Base-by-base conservation (phyloP, 1,140 invertebrate species). In the Cydia amplana region DNA sequence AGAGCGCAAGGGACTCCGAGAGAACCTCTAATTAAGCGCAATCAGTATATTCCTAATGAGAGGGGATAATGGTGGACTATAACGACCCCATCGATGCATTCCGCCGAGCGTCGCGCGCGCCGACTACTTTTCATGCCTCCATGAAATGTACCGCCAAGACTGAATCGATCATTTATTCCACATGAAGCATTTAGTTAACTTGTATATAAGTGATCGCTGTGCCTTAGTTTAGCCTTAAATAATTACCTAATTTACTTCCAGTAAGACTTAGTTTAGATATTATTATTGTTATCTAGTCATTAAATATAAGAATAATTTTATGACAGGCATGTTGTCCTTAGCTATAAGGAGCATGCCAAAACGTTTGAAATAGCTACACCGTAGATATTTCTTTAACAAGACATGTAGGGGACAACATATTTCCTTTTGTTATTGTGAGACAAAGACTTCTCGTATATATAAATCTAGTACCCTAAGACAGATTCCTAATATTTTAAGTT, bases 21-120 rank as follows among this genome's bases (percentile, higher is more conserved):
- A 83, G 87, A 91, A 85, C 88, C 91, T 87, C 84, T 90, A 93
- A 93, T 93, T 93, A 92, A 91, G 84, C 87, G 88, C 87, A 93
- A 93, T 93, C 91, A 91, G 91, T 91, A 88, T 93, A 91, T 93
- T 91, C 88, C 90, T 93, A 93, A 91, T 91, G 91, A 91, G 87
- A 87, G 90, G 82, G 86, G 85, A 88, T 91, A 90, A 92, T 92
- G 87, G 89, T 90, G 85, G 90, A 87, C 85, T 89, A 86, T 87
- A 88, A 91, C 89, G 89, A 91, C 78, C 87, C 85, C 87, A 91
- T 91, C 89, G 87, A 91, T 85, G 88, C 88, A 92, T 91, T 91
- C 91, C 91, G 80, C 76, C 81, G 83, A 82, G 80, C 81, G 85
- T 86, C 84, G 83, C 83, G 83, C 78, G 80, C 83, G 86, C 84